Conservation (phyloP, 2,888 invertebrate genomes). For the Dryocosmus kuriphilus region DNA sequence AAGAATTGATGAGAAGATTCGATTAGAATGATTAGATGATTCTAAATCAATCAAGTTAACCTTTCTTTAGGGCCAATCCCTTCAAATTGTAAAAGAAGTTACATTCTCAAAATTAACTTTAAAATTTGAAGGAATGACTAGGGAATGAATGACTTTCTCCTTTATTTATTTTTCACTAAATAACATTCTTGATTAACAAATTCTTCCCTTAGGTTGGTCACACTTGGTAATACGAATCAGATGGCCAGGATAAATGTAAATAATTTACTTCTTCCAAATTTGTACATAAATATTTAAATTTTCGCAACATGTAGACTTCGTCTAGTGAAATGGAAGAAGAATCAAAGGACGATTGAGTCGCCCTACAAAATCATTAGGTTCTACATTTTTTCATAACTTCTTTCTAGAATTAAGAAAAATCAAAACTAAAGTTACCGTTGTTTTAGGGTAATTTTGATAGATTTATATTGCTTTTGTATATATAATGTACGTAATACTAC, state of each 20-base stretch:
- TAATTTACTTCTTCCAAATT: conserved; percentile 56
- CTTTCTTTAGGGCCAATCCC: background rate
- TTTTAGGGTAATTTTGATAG: conserved; percentile 20
- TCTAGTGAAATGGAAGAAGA: background rate
- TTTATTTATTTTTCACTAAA: conserved; percentile 29
- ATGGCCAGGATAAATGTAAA: conserved; percentile 51
- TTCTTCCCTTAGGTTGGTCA: conserved; percentile 12
- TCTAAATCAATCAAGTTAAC: conserved; percentile 4
- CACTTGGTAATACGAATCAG: background rate
- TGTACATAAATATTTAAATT: conserved; percentile 53
- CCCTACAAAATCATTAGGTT: conserved; percentile 7
- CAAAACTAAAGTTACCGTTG: conserved; percentile 34
- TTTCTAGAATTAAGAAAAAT: conserved; percentile 32
- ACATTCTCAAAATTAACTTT: background rate
- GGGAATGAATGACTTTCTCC: background rate
- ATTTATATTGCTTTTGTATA: conserved; percentile 34
- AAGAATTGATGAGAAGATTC: background rate
- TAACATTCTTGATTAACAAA: background rate
- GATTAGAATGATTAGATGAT: background rate
- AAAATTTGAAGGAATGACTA: background rate
- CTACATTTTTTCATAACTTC: background rate
- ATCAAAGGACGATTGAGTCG: conserved; percentile 17
- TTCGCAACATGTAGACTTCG: conserved; percentile 13
- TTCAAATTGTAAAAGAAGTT: conserved; percentile 20
- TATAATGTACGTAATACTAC: conserved; percentile 13